Percentiles rank a stretch among this genome's conserved stretches.
Conservation (phyloP, 1,140 invertebrate genomes). For the Zaprionus camerounensis region DNA sequence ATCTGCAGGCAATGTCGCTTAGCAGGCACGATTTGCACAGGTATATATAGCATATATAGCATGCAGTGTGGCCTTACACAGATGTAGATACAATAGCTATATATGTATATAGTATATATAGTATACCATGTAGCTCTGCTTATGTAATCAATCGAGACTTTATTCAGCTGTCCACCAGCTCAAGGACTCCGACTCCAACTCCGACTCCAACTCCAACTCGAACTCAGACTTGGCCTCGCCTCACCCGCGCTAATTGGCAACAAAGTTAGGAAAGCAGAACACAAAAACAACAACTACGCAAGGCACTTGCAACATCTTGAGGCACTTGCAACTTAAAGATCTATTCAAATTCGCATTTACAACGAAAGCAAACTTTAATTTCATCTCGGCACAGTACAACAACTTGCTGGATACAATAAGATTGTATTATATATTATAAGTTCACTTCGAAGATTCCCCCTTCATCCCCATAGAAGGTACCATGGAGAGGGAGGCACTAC, state of each 20-base stretch:
- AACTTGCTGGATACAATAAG: too few species aligned
- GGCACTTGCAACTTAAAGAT: not conserved
- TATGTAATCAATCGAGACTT: constrained; percentile 9
- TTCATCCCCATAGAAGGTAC: too few species aligned
- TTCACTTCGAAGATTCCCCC: too few species aligned
- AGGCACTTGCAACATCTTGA: constrained; percentile 9
- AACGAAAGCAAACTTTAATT: not conserved
- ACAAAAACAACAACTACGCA: not conserved
- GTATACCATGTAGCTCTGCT: not conserved
- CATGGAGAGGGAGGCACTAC: not conserved
- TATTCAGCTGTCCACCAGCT: constrained; percentile 1
- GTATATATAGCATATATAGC: not conserved
- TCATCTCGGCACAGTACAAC: too few species aligned
- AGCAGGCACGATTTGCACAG: constrained; percentile 6
- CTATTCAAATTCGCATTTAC: not conserved
- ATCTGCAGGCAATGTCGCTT: constrained; percentile 1
- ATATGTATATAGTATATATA: constrained; percentile 3
- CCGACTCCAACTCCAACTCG: too few species aligned
- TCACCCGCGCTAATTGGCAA: constrained; percentile 10
- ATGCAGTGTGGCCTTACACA: not conserved
- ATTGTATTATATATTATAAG: too few species aligned
- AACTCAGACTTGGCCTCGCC: not conserved
- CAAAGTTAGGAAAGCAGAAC: not conserved
- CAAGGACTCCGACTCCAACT: not conserved
- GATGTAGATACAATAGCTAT: not conserved